Percentiles rank a stretch among this genome's conserved stretches.
phyloP scores from a whole-genome alignment of 2,797 vertebrate genomes.

The Melanogrammus aeglefinus region DNA sequence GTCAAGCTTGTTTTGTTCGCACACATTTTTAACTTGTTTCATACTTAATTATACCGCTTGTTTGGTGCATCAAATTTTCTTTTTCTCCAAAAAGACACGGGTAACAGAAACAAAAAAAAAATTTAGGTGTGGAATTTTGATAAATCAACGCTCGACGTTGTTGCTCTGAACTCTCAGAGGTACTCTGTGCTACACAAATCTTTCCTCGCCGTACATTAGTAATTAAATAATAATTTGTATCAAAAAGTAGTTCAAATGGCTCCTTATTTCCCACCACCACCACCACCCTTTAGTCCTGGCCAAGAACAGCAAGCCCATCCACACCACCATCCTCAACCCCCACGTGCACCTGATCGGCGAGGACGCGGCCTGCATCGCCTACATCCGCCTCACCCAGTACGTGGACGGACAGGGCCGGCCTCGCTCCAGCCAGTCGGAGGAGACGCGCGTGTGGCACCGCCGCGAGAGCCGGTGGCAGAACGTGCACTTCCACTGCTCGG shows the following conservation, averaged over 20 bases:
- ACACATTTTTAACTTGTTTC: background rate
- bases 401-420: slow-evolving; percentile 89
- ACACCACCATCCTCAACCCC: slow-evolving; percentile 96
- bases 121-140: background rate
- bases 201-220: no score
- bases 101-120: background rate
- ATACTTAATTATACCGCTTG: background rate
- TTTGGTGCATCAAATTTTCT: background rate
- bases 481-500: slow-evolving; percentile 97
- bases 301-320: slow-evolving; percentile 96
- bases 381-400: slow-evolving; percentile 93
- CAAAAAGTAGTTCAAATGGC: background rate
- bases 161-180: no score
- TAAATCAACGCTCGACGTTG: background rate
- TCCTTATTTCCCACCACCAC: background rate
- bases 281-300: slow-evolving; percentile 77
- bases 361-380: slow-evolving; percentile 93
- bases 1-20: background rate
- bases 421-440: slow-evolving; percentile 94
- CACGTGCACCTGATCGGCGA: slow-evolving; percentile 96
- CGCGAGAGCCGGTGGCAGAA: slow-evolving; percentile 97
- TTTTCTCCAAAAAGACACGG: background rate
- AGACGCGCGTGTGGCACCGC: slow-evolving; percentile 96
- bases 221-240: no score
- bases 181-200: no score